phyloP scores from a whole-genome alignment of 2,888 invertebrate genomes.

The Drosophila longiperda region DNA sequence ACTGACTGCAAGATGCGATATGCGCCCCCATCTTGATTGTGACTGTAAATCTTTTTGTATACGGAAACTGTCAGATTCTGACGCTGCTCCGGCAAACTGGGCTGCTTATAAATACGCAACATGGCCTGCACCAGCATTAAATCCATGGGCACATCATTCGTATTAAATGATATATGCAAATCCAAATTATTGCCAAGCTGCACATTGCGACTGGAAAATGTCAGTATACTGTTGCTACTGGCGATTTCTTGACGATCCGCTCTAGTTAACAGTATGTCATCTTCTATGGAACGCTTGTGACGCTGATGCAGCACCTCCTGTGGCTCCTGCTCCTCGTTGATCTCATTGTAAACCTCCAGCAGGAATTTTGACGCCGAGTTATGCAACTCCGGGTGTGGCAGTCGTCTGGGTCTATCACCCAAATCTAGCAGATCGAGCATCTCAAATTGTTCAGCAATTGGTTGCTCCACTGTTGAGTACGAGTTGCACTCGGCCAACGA shows the following conservation, averaged over 20 bases:
- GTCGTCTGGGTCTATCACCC: conserved; percentile 90
- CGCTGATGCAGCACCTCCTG: conserved; percentile 69
- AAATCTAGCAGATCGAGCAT: conserved; percentile 94
- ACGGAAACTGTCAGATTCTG: conserved; percentile 74
- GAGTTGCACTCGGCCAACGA: conserved; percentile 20
- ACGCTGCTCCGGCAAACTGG: conserved; percentile 31
- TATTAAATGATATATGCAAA: conserved; percentile 92
- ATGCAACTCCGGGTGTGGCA: conserved; percentile 85
- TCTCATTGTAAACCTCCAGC: conserved; percentile 92
- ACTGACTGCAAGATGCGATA: conserved; percentile 90
- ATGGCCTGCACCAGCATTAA: conserved; percentile 92
- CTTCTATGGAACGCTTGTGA: conserved; percentile 64
- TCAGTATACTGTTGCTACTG: conserved; percentile 96
- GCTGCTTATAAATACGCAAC: conserved; percentile 90
- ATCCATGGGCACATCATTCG: conserved; percentile 92
- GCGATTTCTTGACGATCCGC: conserved; percentile 93
- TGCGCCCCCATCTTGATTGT: conserved; percentile 82
- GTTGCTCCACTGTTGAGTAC: conserved; percentile 39
- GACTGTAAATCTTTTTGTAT: conserved; percentile 61
- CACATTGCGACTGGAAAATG: conserved; percentile 89
- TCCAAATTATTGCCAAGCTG: conserved; percentile 19
- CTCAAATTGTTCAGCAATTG: conserved; percentile 84
- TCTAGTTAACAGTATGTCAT: conserved; percentile 87
- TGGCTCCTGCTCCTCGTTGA: conserved; percentile 85
- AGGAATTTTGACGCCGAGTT: conserved; percentile 91